Percentiles rank a stretch among this genome's conserved stretches.
Evolutionary conservation across 2,113 vertebrate genomes (phyloP).

Genomic region (Polyodon spathula): DNA sequence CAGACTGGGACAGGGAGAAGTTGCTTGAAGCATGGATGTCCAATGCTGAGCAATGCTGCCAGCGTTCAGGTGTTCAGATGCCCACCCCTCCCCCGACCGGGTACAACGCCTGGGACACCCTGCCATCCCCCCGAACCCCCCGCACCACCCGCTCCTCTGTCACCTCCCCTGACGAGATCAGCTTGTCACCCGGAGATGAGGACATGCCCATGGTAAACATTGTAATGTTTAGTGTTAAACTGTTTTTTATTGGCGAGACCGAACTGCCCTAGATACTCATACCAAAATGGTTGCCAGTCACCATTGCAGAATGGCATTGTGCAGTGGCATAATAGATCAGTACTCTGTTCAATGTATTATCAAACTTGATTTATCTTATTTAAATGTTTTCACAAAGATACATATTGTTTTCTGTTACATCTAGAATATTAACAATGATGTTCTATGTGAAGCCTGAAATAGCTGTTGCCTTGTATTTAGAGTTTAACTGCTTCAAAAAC

Average conservation of each 20-base stretch:
- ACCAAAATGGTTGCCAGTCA: too few relatives aligned
- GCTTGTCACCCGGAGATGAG: constrained; percentile 76
- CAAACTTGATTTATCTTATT: too few relatives aligned
- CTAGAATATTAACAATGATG: background rate
- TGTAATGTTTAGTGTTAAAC: constrained; percentile 1
- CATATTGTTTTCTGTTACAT: background rate
- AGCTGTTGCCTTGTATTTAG: background rate
- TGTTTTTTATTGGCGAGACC: too few relatives aligned
- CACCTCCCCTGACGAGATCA: constrained; percentile 88
- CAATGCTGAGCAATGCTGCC: constrained; percentile 87
- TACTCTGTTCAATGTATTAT: too few relatives aligned
- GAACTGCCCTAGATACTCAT: too few relatives aligned
- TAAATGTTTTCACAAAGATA: background rate
- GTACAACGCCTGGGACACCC: constrained; percentile 90
- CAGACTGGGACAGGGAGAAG: constrained; percentile 97
- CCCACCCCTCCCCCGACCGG: constrained; percentile 89
- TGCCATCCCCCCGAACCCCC: constrained; percentile 86
- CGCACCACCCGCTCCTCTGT: constrained; percentile 84
- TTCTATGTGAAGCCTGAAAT: background rate
- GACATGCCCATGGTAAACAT: constrained; percentile 71
- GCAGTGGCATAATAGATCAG: too few relatives aligned
- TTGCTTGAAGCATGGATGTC: constrained; percentile 97
- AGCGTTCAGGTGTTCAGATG: constrained; percentile 93
- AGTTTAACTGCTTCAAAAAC: constrained; percentile 17
- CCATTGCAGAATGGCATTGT: too few relatives aligned